Base-by-base conservation (phyloP, 2,888 invertebrate genomes). In the Celastrina argiolus region DNA sequence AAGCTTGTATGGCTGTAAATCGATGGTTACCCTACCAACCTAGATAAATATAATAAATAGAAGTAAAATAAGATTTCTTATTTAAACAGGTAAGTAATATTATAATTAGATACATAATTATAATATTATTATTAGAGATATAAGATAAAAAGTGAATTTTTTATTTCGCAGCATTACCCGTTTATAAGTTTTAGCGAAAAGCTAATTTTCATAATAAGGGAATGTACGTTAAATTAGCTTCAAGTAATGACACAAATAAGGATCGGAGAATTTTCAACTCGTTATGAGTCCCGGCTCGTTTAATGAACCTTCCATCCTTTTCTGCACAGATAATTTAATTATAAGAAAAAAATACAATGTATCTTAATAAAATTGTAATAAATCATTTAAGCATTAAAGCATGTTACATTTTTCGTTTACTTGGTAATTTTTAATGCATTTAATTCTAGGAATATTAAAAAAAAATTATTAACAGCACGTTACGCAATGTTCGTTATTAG, bases 141-240 rank as follows among this genome's bases (percentile, higher is more conserved):
- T 31, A 31, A 2, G 7, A 31, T 28, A 31, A 4, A 31, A 31
- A 1, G 31, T 31, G 2, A n/a, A 45, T 16, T 45, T 45, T 45
- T 18, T 18, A 45, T 18, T 18, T 18, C 18, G 16, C 42, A 16
- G 8, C 18, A 18, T 3, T 10, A 7, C 45, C 18, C 16, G 18
- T 10, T 45, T 45, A 45, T 18, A 45, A 1, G 7, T 12, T n/a
- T 3, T 6, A 41, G 41, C n/a, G 10, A 18, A 31, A 45, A 45
- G 2, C 51, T 26, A 12, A 51, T 22, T 22, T 14, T 72, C 76
- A 74, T 76, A 75, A 74, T 75, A 76, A 78, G 78, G 72, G 73
- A 74, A 72, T 69, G 69, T 73, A 42, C 72, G 74, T 81, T 80
- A 81, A 81, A 77, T 71, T 70, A 70, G 76, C 76, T 83, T 82